These are phyloP conservation scores for Metopia argyrocephala DNA, from an alignment of 2,888 invertebrate genomes.

Conservation along the genomic window DNA sequence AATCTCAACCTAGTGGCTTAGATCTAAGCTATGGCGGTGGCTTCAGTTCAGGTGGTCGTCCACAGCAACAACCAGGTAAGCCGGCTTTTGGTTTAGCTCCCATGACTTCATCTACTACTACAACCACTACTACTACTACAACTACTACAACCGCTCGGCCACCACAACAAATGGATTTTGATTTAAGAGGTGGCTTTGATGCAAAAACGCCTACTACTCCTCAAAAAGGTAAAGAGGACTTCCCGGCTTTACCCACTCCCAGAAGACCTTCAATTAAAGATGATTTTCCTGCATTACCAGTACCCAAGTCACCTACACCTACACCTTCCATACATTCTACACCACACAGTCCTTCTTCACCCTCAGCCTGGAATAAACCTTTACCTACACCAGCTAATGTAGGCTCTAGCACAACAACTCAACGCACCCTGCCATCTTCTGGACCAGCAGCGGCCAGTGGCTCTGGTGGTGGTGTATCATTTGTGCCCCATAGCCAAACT, in stretches of 20 bases:
- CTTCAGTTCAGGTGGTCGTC: conserved; percentile 50
- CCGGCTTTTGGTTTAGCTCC: conserved; percentile 70
- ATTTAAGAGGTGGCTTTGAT: conserved; percentile 67
- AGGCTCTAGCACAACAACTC: neutral
- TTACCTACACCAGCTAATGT: conserved; percentile 44
- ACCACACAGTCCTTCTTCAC: conserved; percentile 49
- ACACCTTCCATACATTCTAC: conserved; percentile 61
- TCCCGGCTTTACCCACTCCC: conserved; percentile 66
- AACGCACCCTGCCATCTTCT: neutral
- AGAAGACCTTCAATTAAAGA: conserved; percentile 71
- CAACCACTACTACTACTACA: conserved; percentile 66
- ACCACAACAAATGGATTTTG: conserved; percentile 62
- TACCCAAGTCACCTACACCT: conserved; percentile 66
- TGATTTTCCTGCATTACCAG: conserved; percentile 73
- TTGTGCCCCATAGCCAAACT: conserved; percentile 70
- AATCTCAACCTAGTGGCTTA: conserved; percentile 73
- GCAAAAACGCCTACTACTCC: conserved; percentile 27
- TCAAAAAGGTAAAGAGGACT: conserved; percentile 64
- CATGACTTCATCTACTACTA: conserved; percentile 64
- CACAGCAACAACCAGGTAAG: conserved; percentile 64
- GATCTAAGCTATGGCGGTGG: conserved; percentile 75
- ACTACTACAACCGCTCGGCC: conserved; percentile 69
- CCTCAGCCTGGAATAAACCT: conserved; percentile 54
- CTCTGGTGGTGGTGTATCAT: conserved; percentile 68
- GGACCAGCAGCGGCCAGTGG: conserved; percentile 19